These are phyloP conservation scores for Ganaspis sp. DNA, from an alignment of 1,140 invertebrate genomes.

Conservation along the genomic window DNA sequence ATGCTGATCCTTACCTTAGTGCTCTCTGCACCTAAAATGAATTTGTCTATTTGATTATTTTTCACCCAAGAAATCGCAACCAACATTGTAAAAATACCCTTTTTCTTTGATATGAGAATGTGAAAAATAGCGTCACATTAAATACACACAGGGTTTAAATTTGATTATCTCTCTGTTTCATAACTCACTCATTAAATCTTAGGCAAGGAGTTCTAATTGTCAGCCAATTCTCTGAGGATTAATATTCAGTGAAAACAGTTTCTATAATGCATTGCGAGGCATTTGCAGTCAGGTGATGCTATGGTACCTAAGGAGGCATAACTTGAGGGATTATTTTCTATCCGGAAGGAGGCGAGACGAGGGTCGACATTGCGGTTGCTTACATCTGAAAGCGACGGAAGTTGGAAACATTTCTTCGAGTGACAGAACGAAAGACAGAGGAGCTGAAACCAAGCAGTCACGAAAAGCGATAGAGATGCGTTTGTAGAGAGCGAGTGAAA, in stretches of 20 bases:
- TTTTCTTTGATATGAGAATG: no score
- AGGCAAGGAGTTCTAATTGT: neutral
- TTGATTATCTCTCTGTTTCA: neutral
- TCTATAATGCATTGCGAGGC: neutral
- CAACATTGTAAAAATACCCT: no score
- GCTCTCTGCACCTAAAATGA: no score
- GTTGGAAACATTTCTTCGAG: slow-evolving; percentile 43
- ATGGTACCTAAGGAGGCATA: neutral
- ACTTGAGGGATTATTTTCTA: slow-evolving; percentile 39
- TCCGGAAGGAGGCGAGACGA: slow-evolving; percentile 28
- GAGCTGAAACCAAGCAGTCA: neutral
- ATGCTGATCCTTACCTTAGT: no score
- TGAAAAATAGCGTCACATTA: neutral
- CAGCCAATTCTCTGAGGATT: neutral
- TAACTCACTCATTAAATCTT: neutral
- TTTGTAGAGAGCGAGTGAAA: no score
- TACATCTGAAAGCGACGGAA: slow-evolving; percentile 34
- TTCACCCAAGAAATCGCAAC: no score
- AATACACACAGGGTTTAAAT: neutral
- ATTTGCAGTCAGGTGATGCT: neutral
- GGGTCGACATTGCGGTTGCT: slow-evolving; percentile 39
- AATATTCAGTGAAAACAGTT: slow-evolving; percentile 3
- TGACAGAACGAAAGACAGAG: slow-evolving; percentile 26
- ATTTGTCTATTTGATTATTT: no score
- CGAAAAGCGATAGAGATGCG: neutral